These are phyloP conservation scores for Apogon hyalosoma DNA, from an alignment of 2,797 vertebrate species.

Conservation along the genomic window DNA sequence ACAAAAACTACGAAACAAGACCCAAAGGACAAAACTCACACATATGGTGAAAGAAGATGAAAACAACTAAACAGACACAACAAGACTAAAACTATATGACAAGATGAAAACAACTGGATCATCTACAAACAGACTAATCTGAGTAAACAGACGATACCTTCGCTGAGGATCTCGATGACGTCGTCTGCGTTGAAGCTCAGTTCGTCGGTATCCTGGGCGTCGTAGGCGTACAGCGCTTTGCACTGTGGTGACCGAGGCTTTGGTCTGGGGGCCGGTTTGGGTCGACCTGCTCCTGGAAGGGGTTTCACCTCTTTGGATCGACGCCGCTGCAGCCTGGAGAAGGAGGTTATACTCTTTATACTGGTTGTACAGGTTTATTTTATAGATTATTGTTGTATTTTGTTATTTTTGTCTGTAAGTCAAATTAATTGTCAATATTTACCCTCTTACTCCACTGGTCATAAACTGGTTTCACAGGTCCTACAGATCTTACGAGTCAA, in stretches of 20 bases:
- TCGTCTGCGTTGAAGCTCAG: conserved; percentile 88
- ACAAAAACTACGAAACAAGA: background rate
- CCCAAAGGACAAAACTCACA: background rate
- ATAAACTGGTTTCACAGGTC: background rate
- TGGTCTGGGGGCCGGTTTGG: conserved; percentile 81
- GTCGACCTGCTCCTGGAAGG: conserved; percentile 80
- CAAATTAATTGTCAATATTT: no score
- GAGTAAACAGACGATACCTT: conserved; percentile 75
- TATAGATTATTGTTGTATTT: no score
- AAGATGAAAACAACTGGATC: no score
- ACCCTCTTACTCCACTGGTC: background rate
- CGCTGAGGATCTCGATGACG: conserved; percentile 84
- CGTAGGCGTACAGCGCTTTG: conserved; percentile 86
- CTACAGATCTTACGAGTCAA: background rate
- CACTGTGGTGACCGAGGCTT: conserved; percentile 84
- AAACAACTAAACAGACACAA: no score
- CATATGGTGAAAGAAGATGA: no score
- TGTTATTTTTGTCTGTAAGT: no score
- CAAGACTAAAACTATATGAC: no score
- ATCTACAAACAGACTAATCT: background rate
- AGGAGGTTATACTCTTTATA: background rate
- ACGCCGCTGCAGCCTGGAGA: conserved; percentile 82
- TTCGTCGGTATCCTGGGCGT: conserved; percentile 90
- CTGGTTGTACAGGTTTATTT: background rate
- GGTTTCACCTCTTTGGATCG: conserved; percentile 87